Base-by-base conservation (phyloP, 2,888 invertebrate genomes). In the Suillia variegata region DNA sequence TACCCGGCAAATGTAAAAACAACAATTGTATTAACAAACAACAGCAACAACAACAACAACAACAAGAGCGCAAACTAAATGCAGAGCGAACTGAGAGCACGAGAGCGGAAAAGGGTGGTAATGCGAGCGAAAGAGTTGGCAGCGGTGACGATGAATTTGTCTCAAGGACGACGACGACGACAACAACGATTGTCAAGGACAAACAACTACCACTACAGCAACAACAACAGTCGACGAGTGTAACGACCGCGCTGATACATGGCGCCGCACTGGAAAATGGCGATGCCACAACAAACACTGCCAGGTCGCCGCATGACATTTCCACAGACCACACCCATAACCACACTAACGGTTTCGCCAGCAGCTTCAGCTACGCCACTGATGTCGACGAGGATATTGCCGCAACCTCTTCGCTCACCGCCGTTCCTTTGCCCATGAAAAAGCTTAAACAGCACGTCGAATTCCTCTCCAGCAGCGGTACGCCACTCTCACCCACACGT, bases 391-490 rank as follows among this genome's bases (percentile, higher is more conserved):
- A 69, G 59, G 57, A 50, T 56, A 42, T 61, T 54, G 58, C 59
- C 57, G 26, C 68, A 65, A 53, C 74, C 67, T 8, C 68, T 61
- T 38, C 70, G 26, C 56, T 55, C 13, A 54, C 63, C 65, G 45
- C 59, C 63, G 48, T 61, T 63, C 4, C 62, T 6, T 50, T 75
- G 56, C 70, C 78, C 18, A 76, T 78, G 74, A 78, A 78, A 62
- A 78, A 78, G 53, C 65, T 78, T 0, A 78, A 78, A 56, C 79
- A 78, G 49, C 78, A 78, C 63, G 78, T 79, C 13, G 79, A 78
- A 56, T 78, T 78, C 64, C 62, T 79, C 18, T 72, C 77, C 34
- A 64, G 59, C 17, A 61, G 66, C 22, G 20, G 42, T 6, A 22
- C 56, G 22, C 58, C 69, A 15, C 68, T 75, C 20, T 67, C 73